Conservation (phyloP, 1,140 invertebrate genomes). For the Cydia pomonella region DNA sequence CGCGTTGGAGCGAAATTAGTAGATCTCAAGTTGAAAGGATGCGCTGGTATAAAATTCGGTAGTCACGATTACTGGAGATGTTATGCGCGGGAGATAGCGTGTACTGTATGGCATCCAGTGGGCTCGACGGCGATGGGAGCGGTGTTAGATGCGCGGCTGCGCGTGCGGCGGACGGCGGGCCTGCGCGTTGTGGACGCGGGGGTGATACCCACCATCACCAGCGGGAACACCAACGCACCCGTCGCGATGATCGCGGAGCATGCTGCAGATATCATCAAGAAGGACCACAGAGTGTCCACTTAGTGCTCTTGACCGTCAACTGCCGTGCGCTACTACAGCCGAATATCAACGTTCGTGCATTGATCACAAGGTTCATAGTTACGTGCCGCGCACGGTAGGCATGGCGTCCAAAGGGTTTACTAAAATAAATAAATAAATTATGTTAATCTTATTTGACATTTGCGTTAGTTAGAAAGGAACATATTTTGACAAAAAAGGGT, state of each 20-base stretch:
- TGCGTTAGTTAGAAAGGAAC: no score
- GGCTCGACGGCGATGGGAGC: constrained; percentile 70
- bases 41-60: neutral
- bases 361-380: no score
- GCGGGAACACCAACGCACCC: constrained; percentile 84
- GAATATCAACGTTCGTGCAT: no score
- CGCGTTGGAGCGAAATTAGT: neutral
- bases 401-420: no score
- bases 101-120: constrained; percentile 11
- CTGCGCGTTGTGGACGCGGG: constrained; percentile 81
- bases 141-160: constrained; percentile 55
- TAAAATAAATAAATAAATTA: no score
- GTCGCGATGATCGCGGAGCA: constrained; percentile 89
- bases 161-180: constrained; percentile 70
- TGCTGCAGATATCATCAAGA: constrained; percentile 81
- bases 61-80: constrained; percentile 39
- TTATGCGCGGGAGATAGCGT: constrained; percentile 24
- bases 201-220: constrained; percentile 82
- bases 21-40: neutral
- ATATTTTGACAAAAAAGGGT: no score
- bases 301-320: neutral
- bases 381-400: no score
- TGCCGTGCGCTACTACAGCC: no score
- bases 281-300: constrained; percentile 1
- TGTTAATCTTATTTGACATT: no score